Percentiles rank a stretch among this genome's conserved stretches.
These are phyloP conservation scores for Trisateles emortualis DNA, from an alignment of 2,888 invertebrate genomes.

Conservation along the genomic window DNA sequence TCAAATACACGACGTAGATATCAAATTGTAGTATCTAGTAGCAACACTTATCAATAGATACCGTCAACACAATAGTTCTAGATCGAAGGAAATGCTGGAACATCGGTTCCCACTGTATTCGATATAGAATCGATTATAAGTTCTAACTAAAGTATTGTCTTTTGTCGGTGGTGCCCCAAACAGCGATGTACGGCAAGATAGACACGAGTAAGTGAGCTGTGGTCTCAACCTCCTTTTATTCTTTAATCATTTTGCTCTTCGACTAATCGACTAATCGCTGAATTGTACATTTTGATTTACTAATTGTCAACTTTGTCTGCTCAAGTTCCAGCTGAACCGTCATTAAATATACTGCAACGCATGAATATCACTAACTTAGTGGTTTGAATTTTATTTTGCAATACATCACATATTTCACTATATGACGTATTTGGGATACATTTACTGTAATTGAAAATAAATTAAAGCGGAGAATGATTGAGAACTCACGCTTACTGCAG, in stretches of 20 bases:
- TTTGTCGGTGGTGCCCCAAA: conserved; percentile 87
- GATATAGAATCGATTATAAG: conserved; percentile 48
- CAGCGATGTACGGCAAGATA: conserved; percentile 84
- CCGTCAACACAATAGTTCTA: conserved; percentile 36
- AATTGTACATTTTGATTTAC: conserved; percentile 73
- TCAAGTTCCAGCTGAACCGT: conserved; percentile 70
- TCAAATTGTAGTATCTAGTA: conserved; percentile 35
- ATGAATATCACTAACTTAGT: conserved; percentile 73
- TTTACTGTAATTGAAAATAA: conserved; percentile 44
- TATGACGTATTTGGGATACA: conserved; percentile 52
- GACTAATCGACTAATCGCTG: conserved; percentile 84
- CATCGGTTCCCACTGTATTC: conserved; percentile 35
- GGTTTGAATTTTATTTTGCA: conserved; percentile 61
- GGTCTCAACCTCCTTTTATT: conserved; percentile 83
- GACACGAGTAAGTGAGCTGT: conserved; percentile 86
- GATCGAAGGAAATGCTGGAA: conserved; percentile 50
- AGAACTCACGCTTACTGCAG: no score
- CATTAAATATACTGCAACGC: conserved; percentile 67
- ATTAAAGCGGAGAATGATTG: neutral
- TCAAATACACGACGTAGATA: conserved; percentile 37
- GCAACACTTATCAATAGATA: conserved; percentile 36
- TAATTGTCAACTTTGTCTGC: conserved; percentile 69
- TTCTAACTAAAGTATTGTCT: conserved; percentile 82
- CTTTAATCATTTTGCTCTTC: conserved; percentile 78
- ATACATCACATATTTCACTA: conserved; percentile 45